Evolutionary conservation across 2,797 vertebrate genomes (phyloP).

Genomic region (Danio tinwini): DNA sequence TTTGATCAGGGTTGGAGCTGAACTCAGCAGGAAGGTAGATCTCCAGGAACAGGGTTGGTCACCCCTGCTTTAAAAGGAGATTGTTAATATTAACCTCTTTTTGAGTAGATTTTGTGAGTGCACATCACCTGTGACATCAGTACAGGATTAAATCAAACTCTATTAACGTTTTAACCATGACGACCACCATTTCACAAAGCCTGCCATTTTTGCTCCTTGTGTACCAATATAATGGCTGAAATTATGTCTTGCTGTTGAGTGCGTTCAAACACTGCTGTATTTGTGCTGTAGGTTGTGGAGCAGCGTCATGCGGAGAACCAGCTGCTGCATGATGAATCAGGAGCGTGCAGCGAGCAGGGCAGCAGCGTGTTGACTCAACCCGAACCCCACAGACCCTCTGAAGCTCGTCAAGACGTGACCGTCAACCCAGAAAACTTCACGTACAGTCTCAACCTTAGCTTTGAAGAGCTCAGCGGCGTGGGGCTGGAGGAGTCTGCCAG

Average conservation of each 20-base stretch:
- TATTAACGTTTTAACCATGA: too few species aligned
- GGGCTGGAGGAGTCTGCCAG: slow-evolving; percentile 89
- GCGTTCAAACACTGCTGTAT: slow-evolving; percentile 42
- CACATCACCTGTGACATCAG: too few species aligned
- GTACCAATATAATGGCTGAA: background rate
- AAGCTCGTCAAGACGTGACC: slow-evolving; percentile 60
- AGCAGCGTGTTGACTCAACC: slow-evolving; percentile 65
- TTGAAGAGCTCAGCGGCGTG: slow-evolving; percentile 91
- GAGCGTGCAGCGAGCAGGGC: slow-evolving; percentile 75
- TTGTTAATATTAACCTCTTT: too few species aligned
- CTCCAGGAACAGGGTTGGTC: too few species aligned
- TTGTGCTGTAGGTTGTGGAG: slow-evolving; percentile 84
- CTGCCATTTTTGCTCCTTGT: too few species aligned
- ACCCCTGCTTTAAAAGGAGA: too few species aligned
- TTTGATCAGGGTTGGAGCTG: too few species aligned
- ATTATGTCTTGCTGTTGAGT: background rate
- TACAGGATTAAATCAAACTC: too few species aligned
- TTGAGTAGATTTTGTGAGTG: too few species aligned
- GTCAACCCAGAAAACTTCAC: slow-evolving; percentile 62
- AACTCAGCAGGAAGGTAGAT: too few species aligned
- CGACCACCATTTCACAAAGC: too few species aligned
- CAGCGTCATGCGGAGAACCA: slow-evolving; percentile 88
- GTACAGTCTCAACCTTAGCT: slow-evolving; percentile 94
- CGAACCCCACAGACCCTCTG: slow-evolving; percentile 59
- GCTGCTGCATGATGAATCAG: slow-evolving; percentile 82